Conservation (phyloP, 2,888 invertebrate genomes). For the Conops quadrifasciatus region DNA sequence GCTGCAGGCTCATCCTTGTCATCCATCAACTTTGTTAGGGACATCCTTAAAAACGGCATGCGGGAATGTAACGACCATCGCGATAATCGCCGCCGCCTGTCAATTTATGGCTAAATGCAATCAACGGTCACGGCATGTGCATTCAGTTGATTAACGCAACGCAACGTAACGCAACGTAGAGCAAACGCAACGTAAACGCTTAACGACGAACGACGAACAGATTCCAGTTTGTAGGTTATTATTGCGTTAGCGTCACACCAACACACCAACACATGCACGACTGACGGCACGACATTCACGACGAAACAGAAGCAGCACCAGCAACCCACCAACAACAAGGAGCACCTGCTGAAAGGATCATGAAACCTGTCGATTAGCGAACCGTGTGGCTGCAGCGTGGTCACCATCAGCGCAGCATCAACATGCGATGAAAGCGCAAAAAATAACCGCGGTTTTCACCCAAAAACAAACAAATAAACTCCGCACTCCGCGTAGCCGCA, state of each 20-base stretch:
- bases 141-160: not conserved
- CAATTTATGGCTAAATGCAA: slow-evolving; percentile 3
- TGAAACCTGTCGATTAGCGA: not conserved
- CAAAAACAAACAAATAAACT: not conserved
- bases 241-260: not conserved
- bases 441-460: not conserved
- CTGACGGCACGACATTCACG: not conserved
- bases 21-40: no score
- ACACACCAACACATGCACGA: not conserved
- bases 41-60: no score
- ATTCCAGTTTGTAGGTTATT: not conserved
- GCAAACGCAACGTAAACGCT: no score
- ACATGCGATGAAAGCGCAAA: not conserved
- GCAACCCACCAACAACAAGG: no score
- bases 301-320: no score
- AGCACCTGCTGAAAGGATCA: no score
- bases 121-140: not conserved
- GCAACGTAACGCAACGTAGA: no score
- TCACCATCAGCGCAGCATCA: no score
- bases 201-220: no score
- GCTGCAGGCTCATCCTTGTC: no score
- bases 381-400: not conserved
- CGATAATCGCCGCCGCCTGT: no score
- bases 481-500: not conserved
- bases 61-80: no score